Conservation (phyloP, 2,113 vertebrate species). For the Pholis gunnellus region DNA sequence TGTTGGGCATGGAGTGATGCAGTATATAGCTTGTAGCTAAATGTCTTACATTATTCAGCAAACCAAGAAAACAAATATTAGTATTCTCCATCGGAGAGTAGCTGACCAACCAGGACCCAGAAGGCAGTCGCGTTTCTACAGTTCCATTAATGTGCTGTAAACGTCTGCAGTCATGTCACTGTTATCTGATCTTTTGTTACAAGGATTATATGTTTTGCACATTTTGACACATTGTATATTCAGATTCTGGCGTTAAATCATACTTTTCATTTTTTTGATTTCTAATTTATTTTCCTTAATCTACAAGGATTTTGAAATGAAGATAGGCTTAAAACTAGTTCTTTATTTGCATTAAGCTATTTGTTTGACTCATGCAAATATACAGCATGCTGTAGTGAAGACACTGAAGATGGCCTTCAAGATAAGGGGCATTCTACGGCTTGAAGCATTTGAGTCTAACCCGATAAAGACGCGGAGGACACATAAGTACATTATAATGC, state of each 20-base stretch:
- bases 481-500: conserved; percentile 85
- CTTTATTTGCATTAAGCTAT: background rate
- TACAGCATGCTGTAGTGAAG: background rate
- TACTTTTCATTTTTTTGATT: background rate
- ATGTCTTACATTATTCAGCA: background rate
- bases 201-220: background rate
- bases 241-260: background rate
- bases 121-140: background rate
- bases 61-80: background rate
- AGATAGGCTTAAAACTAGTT: background rate
- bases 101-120: background rate
- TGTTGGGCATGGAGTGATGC: background rate
- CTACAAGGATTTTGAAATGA: background rate
- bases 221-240: background rate
- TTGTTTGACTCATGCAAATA: conserved; percentile 1
- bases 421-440: conserved; percentile 52
- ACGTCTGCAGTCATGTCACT: background rate
- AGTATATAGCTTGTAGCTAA: background rate
- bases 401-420: conserved; percentile 26
- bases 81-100: background rate
- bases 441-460: conserved; percentile 67
- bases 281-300: background rate
- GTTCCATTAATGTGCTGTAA: background rate
- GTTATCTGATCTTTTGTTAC: background rate
- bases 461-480: conserved; percentile 70